Evolutionary conservation across 2,797 vertebrate species (phyloP).

Genomic region (Tragelaphus eurycerus): DNA sequence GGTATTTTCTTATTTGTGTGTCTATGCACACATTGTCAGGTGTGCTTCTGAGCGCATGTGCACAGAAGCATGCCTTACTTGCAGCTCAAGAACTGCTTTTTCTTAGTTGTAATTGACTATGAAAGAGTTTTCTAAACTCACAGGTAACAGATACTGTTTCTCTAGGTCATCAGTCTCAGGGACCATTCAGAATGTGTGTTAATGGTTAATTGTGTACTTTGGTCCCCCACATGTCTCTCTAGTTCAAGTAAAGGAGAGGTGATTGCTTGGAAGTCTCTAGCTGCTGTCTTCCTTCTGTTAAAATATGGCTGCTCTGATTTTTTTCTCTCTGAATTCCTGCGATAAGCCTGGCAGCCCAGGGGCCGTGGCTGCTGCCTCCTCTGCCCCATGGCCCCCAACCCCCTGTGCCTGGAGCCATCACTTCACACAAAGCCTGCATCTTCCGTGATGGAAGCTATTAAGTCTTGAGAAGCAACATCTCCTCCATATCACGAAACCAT

Average conservation of each 20-base stretch:
- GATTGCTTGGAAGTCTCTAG: background rate
- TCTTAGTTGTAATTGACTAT: background rate
- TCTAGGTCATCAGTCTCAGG: background rate
- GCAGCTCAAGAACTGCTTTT: background rate
- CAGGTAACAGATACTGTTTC: background rate
- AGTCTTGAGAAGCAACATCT: background rate
- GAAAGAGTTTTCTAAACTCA: background rate
- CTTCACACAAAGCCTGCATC: background rate
- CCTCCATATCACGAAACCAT: background rate
- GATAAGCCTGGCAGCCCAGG: accelerated
- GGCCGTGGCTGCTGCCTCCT: accelerated
- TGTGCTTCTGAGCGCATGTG: background rate
- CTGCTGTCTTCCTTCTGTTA: background rate
- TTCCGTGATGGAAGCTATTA: background rate
- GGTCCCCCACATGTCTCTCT: background rate
- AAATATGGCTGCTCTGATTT: background rate
- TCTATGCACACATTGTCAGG: background rate
- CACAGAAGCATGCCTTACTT: background rate
- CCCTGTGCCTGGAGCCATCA: background rate
- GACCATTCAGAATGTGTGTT: background rate
- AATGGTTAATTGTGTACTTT: background rate
- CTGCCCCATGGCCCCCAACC: background rate
- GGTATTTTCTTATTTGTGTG: background rate
- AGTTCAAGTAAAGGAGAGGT: background rate
- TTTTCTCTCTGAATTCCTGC: background rate